phyloP scores from a whole-genome alignment of 30 jellyfish, hydroid and myxozoan genomes.

The Clytia hemisphaerica region DNA sequence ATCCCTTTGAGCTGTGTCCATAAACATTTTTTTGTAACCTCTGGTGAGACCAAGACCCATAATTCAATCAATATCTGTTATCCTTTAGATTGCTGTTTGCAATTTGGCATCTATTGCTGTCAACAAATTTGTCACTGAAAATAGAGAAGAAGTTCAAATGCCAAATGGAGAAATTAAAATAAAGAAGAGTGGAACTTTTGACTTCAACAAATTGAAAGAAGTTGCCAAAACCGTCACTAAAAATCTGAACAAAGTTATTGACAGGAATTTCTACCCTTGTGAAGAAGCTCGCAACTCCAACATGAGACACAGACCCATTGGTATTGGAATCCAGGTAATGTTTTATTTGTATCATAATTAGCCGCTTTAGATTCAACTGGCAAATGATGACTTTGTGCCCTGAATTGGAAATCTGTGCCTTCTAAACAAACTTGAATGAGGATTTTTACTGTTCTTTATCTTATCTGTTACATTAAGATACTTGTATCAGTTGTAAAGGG shows the following conservation, averaged over 20 bases:
- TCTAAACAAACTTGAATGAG: background rate
- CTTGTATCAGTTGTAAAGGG: conserved; percentile 38
- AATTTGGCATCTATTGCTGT: conserved; percentile 93
- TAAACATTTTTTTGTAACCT: no score
- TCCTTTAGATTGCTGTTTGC: conserved; percentile 90
- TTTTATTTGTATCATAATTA: background rate
- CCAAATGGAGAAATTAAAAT: conserved; percentile 34
- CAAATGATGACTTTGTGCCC: conserved; percentile 32
- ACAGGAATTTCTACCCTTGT: conserved; percentile 73
- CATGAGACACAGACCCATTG: conserved; percentile 97
- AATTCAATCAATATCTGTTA: no score
- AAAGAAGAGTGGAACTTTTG: conserved; percentile 44
- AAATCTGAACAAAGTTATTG: conserved; percentile 89
- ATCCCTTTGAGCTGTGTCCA: no score
- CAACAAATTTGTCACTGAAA: conserved; percentile 69
- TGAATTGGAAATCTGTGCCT: background rate
- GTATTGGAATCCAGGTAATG: conserved; percentile 97
- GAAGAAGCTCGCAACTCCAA: conserved; percentile 90
- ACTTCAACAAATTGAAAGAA: conserved; percentile 58
- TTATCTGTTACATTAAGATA: conserved; percentile 14
- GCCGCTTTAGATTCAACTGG: background rate
- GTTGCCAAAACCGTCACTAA: conserved; percentile 85
- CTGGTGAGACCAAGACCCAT: no score
- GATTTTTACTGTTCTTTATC: conserved; percentile 25
- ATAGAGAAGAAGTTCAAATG: conserved; percentile 16